phyloP scores from a whole-genome alignment of 1,140 invertebrate genomes.

The Danaus melanippus region DNA sequence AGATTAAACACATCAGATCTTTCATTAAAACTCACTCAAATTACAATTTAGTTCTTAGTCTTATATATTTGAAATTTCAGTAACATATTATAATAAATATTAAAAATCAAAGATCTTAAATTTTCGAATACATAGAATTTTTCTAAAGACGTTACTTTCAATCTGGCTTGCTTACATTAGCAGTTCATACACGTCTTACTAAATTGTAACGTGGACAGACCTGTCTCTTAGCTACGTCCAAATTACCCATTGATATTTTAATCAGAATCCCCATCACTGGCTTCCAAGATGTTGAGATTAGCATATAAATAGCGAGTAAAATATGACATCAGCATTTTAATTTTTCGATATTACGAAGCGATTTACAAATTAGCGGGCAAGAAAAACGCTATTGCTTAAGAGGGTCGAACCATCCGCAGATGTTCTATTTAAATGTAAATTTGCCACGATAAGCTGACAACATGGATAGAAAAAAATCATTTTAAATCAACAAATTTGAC shows the following conservation, averaged over 20 bases:
- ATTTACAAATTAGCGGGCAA: conserved; percentile 71
- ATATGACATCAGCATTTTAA: conserved; percentile 71
- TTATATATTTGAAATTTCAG: no score
- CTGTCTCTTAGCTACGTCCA: conserved; percentile 35
- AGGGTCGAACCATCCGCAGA: conserved; percentile 62
- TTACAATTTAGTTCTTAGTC: no score
- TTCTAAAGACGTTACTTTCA: no score
- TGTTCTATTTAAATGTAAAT: conserved; percentile 73
- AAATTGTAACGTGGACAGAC: conserved; percentile 21
- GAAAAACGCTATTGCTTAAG: conserved; percentile 61
- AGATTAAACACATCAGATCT: conserved; percentile 53
- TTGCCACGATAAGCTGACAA: conserved; percentile 56
- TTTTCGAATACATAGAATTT: no score
- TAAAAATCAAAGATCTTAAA: no score
- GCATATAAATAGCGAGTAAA: conserved; percentile 68
- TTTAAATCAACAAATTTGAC: conserved; percentile 63
- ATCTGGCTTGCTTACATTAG: no score
- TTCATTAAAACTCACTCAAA: no score
- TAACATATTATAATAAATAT: no score
- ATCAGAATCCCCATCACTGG: conserved; percentile 41
- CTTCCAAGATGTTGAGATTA: conserved; percentile 46
- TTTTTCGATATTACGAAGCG: conserved; percentile 68
- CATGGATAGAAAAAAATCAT: conserved; percentile 64
- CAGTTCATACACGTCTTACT: conserved; percentile 32
- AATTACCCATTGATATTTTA: conserved; percentile 69